Percentiles rank a stretch among this genome's conserved stretches.
phyloP scores from a whole-genome alignment of 2,113 vertebrate genomes.

The Ovis aries region DNA sequence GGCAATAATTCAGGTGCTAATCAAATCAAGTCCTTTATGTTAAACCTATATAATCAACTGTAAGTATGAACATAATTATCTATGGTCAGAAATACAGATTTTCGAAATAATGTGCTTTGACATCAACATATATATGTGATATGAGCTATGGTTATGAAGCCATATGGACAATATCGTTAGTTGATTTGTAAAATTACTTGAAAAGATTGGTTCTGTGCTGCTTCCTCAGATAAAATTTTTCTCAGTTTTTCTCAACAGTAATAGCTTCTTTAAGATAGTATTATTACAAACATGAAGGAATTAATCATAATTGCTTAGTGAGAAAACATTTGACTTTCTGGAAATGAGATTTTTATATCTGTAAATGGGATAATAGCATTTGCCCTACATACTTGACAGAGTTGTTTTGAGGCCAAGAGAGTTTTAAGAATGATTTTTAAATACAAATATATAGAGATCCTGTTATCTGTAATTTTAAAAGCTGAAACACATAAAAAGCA shows the following conservation, averaged over 20 bases:
- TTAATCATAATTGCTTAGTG: neutral
- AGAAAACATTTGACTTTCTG: constrained; percentile 28
- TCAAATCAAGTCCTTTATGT: neutral
- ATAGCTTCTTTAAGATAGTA: constrained; percentile 9
- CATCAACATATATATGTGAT: neutral
- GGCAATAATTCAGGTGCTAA: neutral
- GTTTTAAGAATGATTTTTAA: constrained; percentile 1
- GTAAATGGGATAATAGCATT: neutral
- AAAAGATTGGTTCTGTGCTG: neutral
- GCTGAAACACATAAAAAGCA: neutral
- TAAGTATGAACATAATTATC: neutral
- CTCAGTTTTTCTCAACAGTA: neutral
- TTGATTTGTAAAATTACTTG: neutral
- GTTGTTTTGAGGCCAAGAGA: neutral
- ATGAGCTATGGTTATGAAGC: neutral
- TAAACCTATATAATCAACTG: neutral
- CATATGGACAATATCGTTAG: neutral
- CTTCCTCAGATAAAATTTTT: neutral
- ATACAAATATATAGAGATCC: neutral
- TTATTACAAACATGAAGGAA: constrained; percentile 18
- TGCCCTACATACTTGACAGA: neutral
- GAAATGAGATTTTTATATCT: constrained; percentile 35
- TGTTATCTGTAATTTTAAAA: neutral
- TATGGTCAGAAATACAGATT: neutral
- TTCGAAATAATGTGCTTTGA: neutral